Percentiles rank a stretch among this genome's conserved stretches.
These are phyloP conservation scores for Lagopus muta DNA, from an alignment of 2,113 vertebrate genomes.

Conservation along the genomic window DNA sequence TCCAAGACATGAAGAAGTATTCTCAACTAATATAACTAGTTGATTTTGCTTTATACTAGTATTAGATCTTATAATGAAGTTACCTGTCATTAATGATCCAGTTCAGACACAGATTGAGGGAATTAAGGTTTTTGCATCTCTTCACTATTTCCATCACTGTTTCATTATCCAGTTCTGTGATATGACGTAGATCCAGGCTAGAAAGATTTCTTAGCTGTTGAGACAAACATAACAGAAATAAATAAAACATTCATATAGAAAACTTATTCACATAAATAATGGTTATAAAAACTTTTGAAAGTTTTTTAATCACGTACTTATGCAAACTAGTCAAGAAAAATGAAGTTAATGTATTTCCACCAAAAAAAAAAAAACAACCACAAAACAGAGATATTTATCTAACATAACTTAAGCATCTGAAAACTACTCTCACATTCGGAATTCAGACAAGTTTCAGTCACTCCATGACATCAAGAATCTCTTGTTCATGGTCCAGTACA, in stretches of 20 bases:
- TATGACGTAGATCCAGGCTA: constrained; percentile 95
- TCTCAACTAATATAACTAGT: background rate
- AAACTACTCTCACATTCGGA: background rate
- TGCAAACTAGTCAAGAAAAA: background rate
- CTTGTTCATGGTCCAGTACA: background rate
- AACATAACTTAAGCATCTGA: background rate
- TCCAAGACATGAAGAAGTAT: background rate
- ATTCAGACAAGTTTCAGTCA: background rate
- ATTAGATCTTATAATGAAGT: background rate
- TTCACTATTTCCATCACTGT: constrained; percentile 99
- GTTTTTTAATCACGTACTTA: background rate
- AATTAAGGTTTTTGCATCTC: constrained; percentile 93
- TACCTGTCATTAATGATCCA: constrained; percentile 99
- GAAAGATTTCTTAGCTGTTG: constrained; percentile 91
- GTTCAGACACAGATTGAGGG: constrained; percentile 98
- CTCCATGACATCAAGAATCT: background rate
- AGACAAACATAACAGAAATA: constrained; percentile 62
- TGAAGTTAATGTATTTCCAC: background rate
- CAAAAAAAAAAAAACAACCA: background rate
- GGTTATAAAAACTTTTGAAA: background rate
- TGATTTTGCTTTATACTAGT: background rate
- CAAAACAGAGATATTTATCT: background rate
- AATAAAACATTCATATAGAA: background rate
- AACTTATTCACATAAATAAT: background rate
- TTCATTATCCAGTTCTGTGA: constrained; percentile 98